Base-by-base conservation (phyloP, 1,140 invertebrate genomes). In the Nylanderia fulva region DNA sequence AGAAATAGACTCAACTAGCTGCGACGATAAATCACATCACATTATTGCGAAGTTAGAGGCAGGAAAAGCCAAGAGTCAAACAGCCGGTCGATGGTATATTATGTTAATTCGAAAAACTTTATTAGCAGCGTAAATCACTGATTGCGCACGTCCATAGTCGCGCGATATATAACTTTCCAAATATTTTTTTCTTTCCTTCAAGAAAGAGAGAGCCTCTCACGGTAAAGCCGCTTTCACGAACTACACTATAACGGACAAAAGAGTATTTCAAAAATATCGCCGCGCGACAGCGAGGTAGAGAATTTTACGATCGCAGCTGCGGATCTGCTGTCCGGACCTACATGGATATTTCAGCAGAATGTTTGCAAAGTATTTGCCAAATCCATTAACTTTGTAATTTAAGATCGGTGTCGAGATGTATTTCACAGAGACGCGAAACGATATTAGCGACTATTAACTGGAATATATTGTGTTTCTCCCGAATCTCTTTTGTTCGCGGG, bases 91-190 rank as follows among this genome's bases (percentile, higher is more conserved):
- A 86, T n/a, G n/a, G n/a, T n/a, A 87, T 89, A 89, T 91, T 92
- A 93, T 92, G 92, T 86, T 91, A 92, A 93, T 92, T 90, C 85
- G 58, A 66, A 74, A 63, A 88, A 90, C 74, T 92, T 93, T 93
- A 93, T 92, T 91, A 90, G 91, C 85, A 85, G 83, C 90, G 89
- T 92, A 92, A 93, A 93, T 92, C 90, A 92, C 60, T 66, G 54
- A 66, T 71, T 61, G 39, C 45, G 36, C 54, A n/a, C n/a, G 71
- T 84, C 52, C 54, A 29, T 61, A 33, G 3, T 60, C 56, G 27
- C 11, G 33, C 64, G 39, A 29, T 36, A 48, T 48, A 33, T 63
- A 76, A 76, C 54, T 76, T 61, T 8, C 13, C 68, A 36, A 61
- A 71, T 54, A 45, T 45, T 85, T 63, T 39, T 64, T 64, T 36